Evolutionary conservation across 2,888 invertebrate genomes (phyloP).

Genomic region (Eurytoma adleriae): DNA sequence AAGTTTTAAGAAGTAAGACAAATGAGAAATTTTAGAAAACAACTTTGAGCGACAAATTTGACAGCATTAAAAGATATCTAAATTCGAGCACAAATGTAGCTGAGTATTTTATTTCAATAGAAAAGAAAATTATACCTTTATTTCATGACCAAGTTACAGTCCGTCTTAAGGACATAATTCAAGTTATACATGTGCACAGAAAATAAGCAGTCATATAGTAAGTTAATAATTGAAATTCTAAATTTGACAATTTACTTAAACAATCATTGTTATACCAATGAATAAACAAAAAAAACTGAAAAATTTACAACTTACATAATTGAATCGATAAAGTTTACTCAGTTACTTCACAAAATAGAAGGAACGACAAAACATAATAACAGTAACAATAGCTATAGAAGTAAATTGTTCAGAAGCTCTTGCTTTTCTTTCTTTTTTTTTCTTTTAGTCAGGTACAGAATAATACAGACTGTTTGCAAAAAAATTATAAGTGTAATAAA

Average conservation of each 20-base stretch:
- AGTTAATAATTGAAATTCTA: slow-evolving; percentile 37
- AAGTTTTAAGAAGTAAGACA: background rate
- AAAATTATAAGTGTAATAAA: slow-evolving; percentile 19
- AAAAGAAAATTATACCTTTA: slow-evolving; percentile 20
- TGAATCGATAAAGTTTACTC: background rate
- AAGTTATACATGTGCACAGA: slow-evolving; percentile 43
- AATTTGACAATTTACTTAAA: slow-evolving; percentile 47
- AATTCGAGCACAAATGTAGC: slow-evolving; percentile 73
- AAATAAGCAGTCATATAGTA: slow-evolving; percentile 3
- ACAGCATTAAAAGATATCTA: slow-evolving; percentile 65
- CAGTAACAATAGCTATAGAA: slow-evolving; percentile 28
- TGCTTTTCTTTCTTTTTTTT: too few relatives aligned
- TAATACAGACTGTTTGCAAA: background rate
- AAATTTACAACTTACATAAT: too few relatives aligned
- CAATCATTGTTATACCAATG: slow-evolving; percentile 11
- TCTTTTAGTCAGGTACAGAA: too few relatives aligned
- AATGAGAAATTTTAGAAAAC: background rate
- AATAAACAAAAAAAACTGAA: background rate
- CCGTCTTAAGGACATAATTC: slow-evolving; percentile 9
- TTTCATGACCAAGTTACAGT: slow-evolving; percentile 1
- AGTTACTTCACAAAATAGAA: background rate
- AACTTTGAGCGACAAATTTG: background rate
- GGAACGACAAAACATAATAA: background rate
- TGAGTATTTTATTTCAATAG: slow-evolving; percentile 4
- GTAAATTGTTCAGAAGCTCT: slow-evolving; percentile 4